These are phyloP conservation scores for Ruditapes philippinarum DNA, from an alignment of 1,140 invertebrate genomes.

Conservation along the genomic window DNA sequence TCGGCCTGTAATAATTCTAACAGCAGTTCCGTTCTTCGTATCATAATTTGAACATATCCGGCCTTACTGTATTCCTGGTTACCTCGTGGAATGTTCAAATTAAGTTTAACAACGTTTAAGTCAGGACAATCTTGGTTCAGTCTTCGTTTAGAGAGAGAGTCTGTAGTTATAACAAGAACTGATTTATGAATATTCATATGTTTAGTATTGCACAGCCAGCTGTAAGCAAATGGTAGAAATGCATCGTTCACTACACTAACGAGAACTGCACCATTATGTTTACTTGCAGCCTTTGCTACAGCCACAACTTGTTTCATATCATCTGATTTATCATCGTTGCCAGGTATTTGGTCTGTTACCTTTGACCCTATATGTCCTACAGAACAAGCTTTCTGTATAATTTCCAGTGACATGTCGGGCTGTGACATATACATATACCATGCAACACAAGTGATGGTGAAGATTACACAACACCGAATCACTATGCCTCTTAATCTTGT, in stretches of 20 bases:
- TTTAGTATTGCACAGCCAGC: constrained; percentile 80
- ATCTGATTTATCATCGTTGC: background rate
- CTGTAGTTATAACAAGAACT: constrained; percentile 75
- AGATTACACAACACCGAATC: no score
- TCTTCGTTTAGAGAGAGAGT: constrained; percentile 64
- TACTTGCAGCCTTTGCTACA: constrained; percentile 13
- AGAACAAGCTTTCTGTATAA: background rate
- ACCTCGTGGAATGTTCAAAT: constrained; percentile 55
- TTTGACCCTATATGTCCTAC: background rate
- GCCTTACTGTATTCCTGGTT: constrained; percentile 75
- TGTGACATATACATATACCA: no score
- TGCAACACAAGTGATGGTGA: no score
- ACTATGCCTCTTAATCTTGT: no score
- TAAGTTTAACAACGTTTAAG: constrained; percentile 69
- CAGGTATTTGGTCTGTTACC: background rate
- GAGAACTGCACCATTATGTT: constrained; percentile 56
- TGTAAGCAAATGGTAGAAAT: constrained; percentile 75
- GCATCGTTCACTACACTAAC: constrained; percentile 78
- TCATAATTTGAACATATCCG: constrained; percentile 77
- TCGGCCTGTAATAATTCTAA: constrained; percentile 65
- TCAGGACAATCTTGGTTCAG: constrained; percentile 73
- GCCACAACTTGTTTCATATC: background rate
- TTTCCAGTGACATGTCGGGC: background rate
- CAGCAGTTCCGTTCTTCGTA: constrained; percentile 71
- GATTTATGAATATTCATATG: constrained; percentile 74